Conservation (phyloP, 1,140 invertebrate genomes). For the Diachasma alloeum region DNA sequence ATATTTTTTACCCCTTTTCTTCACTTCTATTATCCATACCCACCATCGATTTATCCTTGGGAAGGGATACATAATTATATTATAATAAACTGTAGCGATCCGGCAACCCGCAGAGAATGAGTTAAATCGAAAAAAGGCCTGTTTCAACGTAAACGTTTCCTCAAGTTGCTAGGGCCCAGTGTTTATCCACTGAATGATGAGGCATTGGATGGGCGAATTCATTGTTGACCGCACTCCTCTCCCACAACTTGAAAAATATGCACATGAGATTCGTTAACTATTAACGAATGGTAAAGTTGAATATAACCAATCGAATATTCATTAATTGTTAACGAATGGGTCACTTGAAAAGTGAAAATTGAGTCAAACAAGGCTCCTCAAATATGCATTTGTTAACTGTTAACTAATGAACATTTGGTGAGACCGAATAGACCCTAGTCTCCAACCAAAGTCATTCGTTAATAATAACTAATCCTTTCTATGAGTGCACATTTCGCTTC, state of each 20-base stretch:
- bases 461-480: no score
- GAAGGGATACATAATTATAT: conserved; percentile 64
- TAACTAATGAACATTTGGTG: no score
- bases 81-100: conserved; percentile 67
- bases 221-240: no score
- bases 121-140: not conserved
- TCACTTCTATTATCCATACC: conserved; percentile 16
- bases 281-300: no score
- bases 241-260: not conserved
- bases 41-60: conserved; percentile 43
- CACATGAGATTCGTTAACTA: not conserved
- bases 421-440: no score
- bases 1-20: conserved; percentile 9
- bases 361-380: no score
- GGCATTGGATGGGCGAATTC: not conserved
- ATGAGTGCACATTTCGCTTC: no score
- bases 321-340: no score
- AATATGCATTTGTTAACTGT: no score
- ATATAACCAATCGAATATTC: no score
- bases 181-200: not conserved
- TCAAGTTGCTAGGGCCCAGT: not conserved
- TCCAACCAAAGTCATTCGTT: no score
- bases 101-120: not conserved
- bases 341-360: no score
- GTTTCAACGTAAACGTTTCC: not conserved